Percentiles rank a stretch among this genome's conserved stretches.
These are phyloP conservation scores for Seriola aureovittata DNA, from an alignment of 2,113 vertebrate species.

Conservation along the genomic window DNA sequence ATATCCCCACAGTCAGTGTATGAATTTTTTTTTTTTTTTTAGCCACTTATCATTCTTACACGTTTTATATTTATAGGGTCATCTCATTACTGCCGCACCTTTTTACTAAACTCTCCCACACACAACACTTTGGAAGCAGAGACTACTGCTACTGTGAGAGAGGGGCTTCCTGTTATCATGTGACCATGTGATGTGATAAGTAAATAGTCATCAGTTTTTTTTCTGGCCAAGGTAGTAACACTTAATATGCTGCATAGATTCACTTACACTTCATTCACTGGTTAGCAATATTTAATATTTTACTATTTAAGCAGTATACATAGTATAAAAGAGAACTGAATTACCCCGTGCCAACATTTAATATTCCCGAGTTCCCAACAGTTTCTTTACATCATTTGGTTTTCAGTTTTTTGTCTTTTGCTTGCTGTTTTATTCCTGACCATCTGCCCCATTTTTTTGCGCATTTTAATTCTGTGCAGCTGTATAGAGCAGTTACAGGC, in stretches of 20 bases:
- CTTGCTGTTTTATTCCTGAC: slow-evolving; percentile 30
- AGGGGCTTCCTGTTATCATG: slow-evolving; percentile 50
- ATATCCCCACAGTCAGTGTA: slow-evolving; percentile 39
- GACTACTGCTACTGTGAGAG: slow-evolving; percentile 2
- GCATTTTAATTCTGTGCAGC: slow-evolving; percentile 56
- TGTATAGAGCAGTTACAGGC: slow-evolving; percentile 56
- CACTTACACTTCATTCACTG: not conserved
- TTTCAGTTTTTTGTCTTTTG: slow-evolving; percentile 29
- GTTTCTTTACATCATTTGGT: slow-evolving; percentile 37
- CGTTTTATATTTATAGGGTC: slow-evolving; percentile 47
- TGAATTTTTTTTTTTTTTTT: slow-evolving; percentile 35
- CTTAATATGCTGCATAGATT: not conserved
- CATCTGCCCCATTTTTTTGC: slow-evolving; percentile 48
- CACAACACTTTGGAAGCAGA: slow-evolving; percentile 20
- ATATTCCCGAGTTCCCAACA: slow-evolving; percentile 12
- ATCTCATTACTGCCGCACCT: slow-evolving; percentile 22
- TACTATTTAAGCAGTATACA: not conserved
- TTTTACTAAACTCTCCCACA: slow-evolving; percentile 44
- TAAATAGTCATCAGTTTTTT: slow-evolving; percentile 31
- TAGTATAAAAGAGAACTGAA: not conserved
- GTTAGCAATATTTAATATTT: not conserved
- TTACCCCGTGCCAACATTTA: not conserved
- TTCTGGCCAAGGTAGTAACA: not conserved
- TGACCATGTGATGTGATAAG: slow-evolving; percentile 50
- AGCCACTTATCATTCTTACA: slow-evolving; percentile 53